Percentiles rank a stretch among this genome's conserved stretches.
phyloP scores from a whole-genome alignment of 2,888 invertebrate species.

The Scaptodrosophila latifasciaeformis region DNA sequence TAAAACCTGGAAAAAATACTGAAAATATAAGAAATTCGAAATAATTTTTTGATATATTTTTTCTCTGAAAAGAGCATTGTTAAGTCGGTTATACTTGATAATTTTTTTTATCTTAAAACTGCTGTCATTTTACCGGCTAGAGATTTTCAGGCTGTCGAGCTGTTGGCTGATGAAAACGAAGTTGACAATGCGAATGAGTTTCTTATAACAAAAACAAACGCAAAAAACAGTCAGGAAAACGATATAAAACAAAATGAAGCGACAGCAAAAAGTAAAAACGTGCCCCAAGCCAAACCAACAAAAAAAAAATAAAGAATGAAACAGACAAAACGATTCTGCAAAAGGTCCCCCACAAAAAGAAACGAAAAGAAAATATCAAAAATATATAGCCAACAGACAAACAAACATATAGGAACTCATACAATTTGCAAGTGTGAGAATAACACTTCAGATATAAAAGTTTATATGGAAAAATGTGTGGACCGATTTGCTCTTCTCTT shows the following conservation, averaged over 20 bases:
- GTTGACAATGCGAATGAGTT: constrained; percentile 65
- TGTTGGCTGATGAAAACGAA: constrained; percentile 60
- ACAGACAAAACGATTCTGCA: too few relatives aligned
- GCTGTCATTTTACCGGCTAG: constrained; percentile 44
- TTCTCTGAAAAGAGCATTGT: too few relatives aligned
- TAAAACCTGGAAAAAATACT: background rate
- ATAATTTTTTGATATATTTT: too few relatives aligned
- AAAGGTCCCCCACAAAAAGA: too few relatives aligned
- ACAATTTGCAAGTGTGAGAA: too few relatives aligned
- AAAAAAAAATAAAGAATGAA: too few relatives aligned
- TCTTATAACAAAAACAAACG: constrained; percentile 51
- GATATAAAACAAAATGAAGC: constrained; percentile 60
- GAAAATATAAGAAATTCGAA: background rate
- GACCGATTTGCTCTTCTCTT: background rate
- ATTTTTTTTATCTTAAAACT: constrained; percentile 52
- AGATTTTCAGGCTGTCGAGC: constrained; percentile 8
- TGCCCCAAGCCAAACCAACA: too few relatives aligned
- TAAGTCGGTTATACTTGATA: background rate
- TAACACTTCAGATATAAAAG: too few relatives aligned
- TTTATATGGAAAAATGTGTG: too few relatives aligned
- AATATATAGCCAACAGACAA: constrained; percentile 42
- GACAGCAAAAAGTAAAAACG: constrained; percentile 64
- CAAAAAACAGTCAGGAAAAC: constrained; percentile 7
- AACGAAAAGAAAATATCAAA: constrained; percentile 6
- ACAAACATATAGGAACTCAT: too few relatives aligned